These are phyloP conservation scores for Diceros bicornis DNA, from an alignment of 2,797 vertebrate species.

Conservation along the genomic window DNA sequence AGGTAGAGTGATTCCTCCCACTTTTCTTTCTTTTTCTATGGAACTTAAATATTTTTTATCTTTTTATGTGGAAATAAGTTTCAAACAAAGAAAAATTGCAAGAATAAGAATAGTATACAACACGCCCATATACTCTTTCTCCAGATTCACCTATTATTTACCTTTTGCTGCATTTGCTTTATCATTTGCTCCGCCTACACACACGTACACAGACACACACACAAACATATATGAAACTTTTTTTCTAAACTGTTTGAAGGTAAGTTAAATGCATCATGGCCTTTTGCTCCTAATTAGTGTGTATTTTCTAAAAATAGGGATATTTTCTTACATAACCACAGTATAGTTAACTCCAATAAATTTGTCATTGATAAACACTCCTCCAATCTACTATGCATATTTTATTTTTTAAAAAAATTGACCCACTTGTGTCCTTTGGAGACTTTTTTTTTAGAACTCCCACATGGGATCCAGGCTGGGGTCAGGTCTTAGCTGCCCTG, in stretches of 20 bases:
- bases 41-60: background rate
- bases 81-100: background rate
- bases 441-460: background rate
- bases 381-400: background rate
- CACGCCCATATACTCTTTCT: background rate
- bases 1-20: slow-evolving; percentile 2
- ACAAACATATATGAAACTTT: background rate
- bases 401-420: background rate
- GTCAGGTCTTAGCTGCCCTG: background rate
- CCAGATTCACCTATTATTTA: background rate
- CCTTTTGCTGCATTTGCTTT: background rate
- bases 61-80: background rate
- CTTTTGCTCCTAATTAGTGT: slow-evolving; percentile 5
- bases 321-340: background rate
- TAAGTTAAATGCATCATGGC: background rate
- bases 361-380: background rate
- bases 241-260: background rate
- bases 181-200: background rate
- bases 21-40: background rate
- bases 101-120: background rate
- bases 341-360: background rate
- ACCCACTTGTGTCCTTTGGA: background rate
- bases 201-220: background rate
- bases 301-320: background rate
- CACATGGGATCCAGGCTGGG: background rate